These are phyloP conservation scores for Marmota flaviventris DNA, from an alignment of 2,113 vertebrate species.

Conservation along the genomic window DNA sequence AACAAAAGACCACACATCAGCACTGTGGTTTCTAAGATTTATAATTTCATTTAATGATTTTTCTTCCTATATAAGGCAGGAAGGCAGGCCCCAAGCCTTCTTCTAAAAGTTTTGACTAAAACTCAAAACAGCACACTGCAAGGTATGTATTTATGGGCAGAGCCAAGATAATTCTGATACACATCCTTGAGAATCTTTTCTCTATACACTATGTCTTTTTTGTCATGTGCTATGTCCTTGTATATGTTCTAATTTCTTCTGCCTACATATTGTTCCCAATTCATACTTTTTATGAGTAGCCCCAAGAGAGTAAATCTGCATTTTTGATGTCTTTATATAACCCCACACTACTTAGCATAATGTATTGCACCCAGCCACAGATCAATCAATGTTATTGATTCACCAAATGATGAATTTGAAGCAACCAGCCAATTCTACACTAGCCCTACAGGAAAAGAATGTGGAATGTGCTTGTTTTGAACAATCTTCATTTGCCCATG, in stretches of 20 bases:
- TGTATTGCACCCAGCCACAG: conserved; percentile 20
- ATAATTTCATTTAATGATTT: neutral
- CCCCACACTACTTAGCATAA: conserved; percentile 53
- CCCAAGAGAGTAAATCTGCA: neutral
- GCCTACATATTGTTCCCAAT: neutral
- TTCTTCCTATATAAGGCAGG: neutral
- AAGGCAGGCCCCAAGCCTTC: neutral
- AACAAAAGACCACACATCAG: neutral
- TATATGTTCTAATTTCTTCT: neutral
- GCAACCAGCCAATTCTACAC: conserved; percentile 49
- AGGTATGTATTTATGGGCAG: neutral
- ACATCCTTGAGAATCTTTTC: neutral
- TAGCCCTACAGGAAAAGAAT: conserved; percentile 36
- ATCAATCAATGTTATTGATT: conserved; percentile 65
- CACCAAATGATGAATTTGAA: conserved; percentile 67
- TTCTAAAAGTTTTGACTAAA: conserved; percentile 12
- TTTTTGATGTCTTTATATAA: conserved; percentile 1
- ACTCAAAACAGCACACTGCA: neutral
- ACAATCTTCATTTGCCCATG: conserved; percentile 9
- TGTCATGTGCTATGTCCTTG: neutral
- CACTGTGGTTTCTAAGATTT: conserved; percentile 4
- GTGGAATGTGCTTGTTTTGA: conserved; percentile 23
- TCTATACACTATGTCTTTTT: neutral
- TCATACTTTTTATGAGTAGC: neutral
- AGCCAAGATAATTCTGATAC: neutral